A percentile compares a stretch with the other conserved stretches of the same genome.
phyloP scores from a whole-genome alignment of 1,140 invertebrate species.

The Cydia pomonella region DNA sequence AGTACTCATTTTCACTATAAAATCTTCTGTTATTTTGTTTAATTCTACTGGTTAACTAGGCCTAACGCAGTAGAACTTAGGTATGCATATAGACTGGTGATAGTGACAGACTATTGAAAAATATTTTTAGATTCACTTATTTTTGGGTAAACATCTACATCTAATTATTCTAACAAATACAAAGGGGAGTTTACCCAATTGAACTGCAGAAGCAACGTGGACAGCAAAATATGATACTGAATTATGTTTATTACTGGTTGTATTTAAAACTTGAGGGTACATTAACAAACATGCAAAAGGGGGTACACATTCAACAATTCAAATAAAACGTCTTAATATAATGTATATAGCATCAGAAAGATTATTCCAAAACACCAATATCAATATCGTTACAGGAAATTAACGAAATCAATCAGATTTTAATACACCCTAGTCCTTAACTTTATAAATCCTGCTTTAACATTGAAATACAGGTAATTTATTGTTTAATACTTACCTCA shows the following conservation, averaged over 20 bases:
- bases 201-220: neutral
- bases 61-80: too few species aligned
- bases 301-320: neutral
- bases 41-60: too few species aligned
- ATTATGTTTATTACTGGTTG: too few species aligned
- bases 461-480: neutral
- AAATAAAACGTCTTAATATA: neutral
- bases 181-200: neutral
- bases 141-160: too few species aligned
- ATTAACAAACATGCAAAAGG: neutral
- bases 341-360: neutral
- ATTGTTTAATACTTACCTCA: neutral
- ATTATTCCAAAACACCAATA: neutral
- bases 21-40: too few species aligned
- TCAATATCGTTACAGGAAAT: neutral
- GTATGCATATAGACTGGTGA: too few species aligned
- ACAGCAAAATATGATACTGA: neutral
- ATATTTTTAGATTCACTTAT: too few species aligned
- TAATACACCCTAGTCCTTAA: neutral
- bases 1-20: too few species aligned
- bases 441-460: neutral
- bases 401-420: neutral
- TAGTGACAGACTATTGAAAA: too few species aligned
- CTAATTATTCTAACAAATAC: neutral
- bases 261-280: neutral